phyloP scores from a whole-genome alignment of 2,888 invertebrate genomes.

The Amblyteles armatorius region DNA sequence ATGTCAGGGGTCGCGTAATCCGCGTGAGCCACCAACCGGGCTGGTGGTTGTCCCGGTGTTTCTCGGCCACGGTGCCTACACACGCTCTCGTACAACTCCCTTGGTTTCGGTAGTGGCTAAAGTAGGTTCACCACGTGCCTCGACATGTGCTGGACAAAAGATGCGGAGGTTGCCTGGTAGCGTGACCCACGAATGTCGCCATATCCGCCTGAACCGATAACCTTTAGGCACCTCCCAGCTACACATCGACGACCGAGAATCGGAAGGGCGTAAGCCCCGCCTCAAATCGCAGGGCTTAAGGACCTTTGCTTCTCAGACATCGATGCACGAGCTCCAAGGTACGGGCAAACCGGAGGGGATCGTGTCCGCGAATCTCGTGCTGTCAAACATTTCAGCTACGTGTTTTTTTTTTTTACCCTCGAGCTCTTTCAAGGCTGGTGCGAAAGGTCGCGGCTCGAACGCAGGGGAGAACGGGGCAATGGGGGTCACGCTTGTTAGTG shows the following conservation, averaged over 20 bases:
- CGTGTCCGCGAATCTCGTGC: conserved; percentile 25
- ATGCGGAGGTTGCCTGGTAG: neutral
- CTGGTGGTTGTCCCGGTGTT: neutral
- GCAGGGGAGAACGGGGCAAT: neutral
- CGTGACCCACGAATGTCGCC: conserved; percentile 28
- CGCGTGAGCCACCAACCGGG: neutral
- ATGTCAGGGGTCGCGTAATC: conserved; percentile 51
- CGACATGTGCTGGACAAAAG: conserved; percentile 4
- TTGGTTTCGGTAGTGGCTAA: neutral
- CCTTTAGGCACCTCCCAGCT: conserved; percentile 10
- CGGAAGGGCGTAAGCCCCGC: neutral
- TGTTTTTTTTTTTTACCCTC: neutral
- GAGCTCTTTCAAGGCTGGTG: conserved; percentile 13
- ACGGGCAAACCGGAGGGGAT: neutral
- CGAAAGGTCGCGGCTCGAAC: conserved; percentile 6
- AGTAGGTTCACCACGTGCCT: conserved; percentile 37
- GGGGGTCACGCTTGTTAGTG: neutral
- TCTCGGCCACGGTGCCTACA: conserved; percentile 6
- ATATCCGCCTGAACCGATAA: conserved; percentile 30
- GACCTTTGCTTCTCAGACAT: neutral
- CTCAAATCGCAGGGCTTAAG: neutral
- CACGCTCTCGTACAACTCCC: neutral
- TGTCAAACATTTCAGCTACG: conserved; percentile 8
- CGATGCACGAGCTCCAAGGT: neutral
- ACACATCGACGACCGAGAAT: neutral